Percentiles rank a stretch among this genome's conserved stretches.
phyloP scores from a whole-genome alignment of 2,797 vertebrate species.

The Gallinago solitaria region DNA sequence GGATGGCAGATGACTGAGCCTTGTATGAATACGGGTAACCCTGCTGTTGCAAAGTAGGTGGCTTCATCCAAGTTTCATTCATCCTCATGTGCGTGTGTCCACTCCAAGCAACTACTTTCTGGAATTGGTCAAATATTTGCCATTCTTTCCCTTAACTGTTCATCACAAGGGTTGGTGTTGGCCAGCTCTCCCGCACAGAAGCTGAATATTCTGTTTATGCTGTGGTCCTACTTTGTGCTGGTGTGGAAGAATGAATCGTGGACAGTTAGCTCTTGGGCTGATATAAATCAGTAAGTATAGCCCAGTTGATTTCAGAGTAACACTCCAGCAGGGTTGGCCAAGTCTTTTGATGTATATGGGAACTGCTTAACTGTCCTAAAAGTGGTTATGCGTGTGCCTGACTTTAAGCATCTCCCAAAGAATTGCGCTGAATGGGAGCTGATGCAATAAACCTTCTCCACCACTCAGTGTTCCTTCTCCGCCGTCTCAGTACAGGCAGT shows the following conservation, averaged over 20 bases:
- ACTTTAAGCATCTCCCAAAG: background rate
- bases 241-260: background rate
- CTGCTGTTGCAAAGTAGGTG: background rate
- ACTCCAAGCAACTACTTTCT: background rate
- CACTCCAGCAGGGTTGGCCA: background rate
- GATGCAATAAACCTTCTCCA: background rate
- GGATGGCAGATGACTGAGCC: background rate
- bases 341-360: background rate
- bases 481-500: background rate
- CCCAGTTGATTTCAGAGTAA: background rate
- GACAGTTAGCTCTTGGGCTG: background rate
- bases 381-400: background rate
- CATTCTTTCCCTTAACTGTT: background rate
- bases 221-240: background rate
- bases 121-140: background rate
- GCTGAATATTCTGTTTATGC: background rate
- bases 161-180: background rate
- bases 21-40: rapidly evolving
- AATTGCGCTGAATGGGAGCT: background rate
- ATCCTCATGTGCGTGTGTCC: rapidly evolving
- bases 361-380: background rate
- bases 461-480: background rate
- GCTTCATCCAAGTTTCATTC: background rate
- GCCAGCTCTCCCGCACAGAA: background rate
- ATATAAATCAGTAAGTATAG: background rate